These are phyloP conservation scores for Macroramphosus scolopax DNA, from an alignment of 2,797 vertebrate genomes.

Conservation along the genomic window DNA sequence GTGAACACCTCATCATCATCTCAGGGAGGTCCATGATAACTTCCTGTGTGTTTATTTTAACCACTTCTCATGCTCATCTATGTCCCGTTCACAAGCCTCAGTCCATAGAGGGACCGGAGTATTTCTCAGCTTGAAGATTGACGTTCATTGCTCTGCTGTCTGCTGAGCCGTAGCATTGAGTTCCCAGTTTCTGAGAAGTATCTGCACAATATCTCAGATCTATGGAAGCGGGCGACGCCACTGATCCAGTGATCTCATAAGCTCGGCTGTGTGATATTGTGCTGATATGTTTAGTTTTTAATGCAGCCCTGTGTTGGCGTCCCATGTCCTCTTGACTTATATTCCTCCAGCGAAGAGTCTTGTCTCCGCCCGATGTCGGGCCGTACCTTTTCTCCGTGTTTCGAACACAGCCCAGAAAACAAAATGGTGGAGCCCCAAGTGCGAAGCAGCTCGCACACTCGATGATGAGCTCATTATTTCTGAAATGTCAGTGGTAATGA, in stretches of 20 bases:
- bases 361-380: slow-evolving; percentile 22
- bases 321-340: slow-evolving; percentile 27
- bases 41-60: slow-evolving; percentile 15
- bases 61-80: slow-evolving; percentile 18
- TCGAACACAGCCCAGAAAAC: slow-evolving; percentile 23
- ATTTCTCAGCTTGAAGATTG: slow-evolving; percentile 31
- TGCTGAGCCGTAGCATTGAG: slow-evolving; percentile 37
- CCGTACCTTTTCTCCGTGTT: slow-evolving; percentile 6
- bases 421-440: slow-evolving; percentile 22
- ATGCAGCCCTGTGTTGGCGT: slow-evolving; percentile 14
- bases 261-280: slow-evolving; percentile 19
- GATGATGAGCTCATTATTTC: slow-evolving; percentile 49
- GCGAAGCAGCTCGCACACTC: slow-evolving; percentile 9
- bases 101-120: slow-evolving; percentile 21
- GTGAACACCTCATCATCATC: slow-evolving; percentile 12
- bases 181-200: slow-evolving; percentile 23
- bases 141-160: slow-evolving; percentile 2
- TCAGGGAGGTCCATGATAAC: slow-evolving; percentile 1
- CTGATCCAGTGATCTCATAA: slow-evolving; percentile 20
- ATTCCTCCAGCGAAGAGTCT: slow-evolving; percentile 8
- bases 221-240: slow-evolving; percentile 28
- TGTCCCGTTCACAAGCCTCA: no score
- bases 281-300: slow-evolving; percentile 32
- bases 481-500: slow-evolving; percentile 57
- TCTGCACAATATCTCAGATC: slow-evolving; percentile 19